phyloP scores from a whole-genome alignment of 2,113 vertebrate species.

The Actenoides hombroni region DNA sequence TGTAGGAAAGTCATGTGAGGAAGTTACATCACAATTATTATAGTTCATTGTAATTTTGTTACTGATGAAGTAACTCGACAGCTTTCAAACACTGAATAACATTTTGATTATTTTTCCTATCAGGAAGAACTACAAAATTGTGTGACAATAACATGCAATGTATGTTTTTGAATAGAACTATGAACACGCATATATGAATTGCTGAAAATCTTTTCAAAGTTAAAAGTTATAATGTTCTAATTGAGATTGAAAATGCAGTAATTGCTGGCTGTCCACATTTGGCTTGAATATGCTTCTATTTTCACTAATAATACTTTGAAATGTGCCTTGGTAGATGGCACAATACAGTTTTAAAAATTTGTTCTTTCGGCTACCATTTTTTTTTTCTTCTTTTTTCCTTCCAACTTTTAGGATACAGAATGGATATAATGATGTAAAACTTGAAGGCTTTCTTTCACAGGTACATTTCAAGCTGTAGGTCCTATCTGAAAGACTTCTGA shows the following conservation, averaged over 20 bases:
- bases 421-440: background rate
- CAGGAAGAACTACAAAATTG: background rate
- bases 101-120: background rate
- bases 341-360: background rate
- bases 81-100: background rate
- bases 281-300: background rate
- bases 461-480: background rate
- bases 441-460: background rate
- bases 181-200: background rate
- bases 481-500: background rate
- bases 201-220: background rate
- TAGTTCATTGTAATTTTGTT: background rate
- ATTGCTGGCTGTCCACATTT: background rate
- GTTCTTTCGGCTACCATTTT: fast-evolving
- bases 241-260: background rate
- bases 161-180: background rate
- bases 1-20: background rate
- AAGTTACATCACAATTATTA: background rate
- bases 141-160: background rate
- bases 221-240: background rate
- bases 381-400: background rate
- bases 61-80: background rate
- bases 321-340: background rate
- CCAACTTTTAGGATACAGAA: background rate
- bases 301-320: background rate